phyloP scores from a whole-genome alignment of 1,140 invertebrate species.

The Achatina immaculata region DNA sequence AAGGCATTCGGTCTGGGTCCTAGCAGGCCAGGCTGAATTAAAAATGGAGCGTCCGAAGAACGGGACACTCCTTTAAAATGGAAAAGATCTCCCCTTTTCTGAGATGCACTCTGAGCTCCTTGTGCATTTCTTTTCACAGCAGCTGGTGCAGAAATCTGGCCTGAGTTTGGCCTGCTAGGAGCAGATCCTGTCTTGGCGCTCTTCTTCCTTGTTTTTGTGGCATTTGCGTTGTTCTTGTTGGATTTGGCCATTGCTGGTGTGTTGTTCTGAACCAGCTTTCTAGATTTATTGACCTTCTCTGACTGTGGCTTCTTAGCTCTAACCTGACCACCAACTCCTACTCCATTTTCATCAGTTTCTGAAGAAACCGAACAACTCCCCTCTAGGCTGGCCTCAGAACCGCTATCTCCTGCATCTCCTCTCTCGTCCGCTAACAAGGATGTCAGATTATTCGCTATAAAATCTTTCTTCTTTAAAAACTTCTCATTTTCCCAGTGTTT shows the following conservation, averaged over 20 bases:
- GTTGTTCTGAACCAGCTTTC: background rate
- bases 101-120: slow-evolving; percentile 11
- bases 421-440: background rate
- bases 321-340: background rate
- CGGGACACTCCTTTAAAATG: slow-evolving; percentile 20
- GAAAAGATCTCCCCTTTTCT: slow-evolving; percentile 24
- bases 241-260: background rate
- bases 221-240: background rate
- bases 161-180: background rate
- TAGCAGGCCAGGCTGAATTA: slow-evolving; percentile 16
- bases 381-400: slow-evolving; percentile 13
- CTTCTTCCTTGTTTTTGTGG: background rate
- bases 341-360: background rate
- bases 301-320: background rate
- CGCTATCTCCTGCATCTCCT: background rate
- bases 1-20: slow-evolving; percentile 25
- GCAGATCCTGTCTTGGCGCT: background rate
- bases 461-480: background rate
- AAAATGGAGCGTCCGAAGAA: background rate
- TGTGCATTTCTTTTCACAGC: slow-evolving; percentile 32
- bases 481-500: slow-evolving; percentile 5
- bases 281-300: background rate
- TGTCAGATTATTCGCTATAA: slow-evolving; percentile 1
- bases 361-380: slow-evolving; percentile 17
- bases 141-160: background rate